Evolutionary conservation across 2,888 invertebrate species (phyloP), one percentile per base, ranked within the genome.

Genomic region (Bombylius discolor): DNA sequence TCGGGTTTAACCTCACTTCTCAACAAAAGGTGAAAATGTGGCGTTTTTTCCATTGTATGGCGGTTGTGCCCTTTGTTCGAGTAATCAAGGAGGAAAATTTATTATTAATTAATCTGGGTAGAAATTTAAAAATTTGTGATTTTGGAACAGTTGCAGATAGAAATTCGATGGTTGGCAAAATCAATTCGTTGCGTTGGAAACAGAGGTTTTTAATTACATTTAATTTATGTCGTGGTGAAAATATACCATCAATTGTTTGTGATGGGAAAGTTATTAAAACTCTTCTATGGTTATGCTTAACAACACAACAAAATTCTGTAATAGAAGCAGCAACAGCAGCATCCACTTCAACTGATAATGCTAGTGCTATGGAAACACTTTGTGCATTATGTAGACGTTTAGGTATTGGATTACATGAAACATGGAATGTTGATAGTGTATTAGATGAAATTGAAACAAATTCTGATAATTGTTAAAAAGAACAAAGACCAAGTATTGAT

Each of bases 251-350:
- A 5, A 67, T 72, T 7, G 65, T 69, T 23, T 72, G 71, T 53
- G 74, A 74, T 64, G 67, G 66, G 4, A 74, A 73, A 63, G 70
- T 71, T 66, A 69, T 74, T 7, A 73, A 71, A 57, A 67, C 71
- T 1, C 56, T 73, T 53, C 59, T 73, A 1, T 70, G 73, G 71
- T 59, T 70, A 1, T 67, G 48, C 34, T 55, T 53, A 51, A 51
- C 47, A 9, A 23, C 23, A 23, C 23, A 23, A 23, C n/a, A 52
- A 14, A n/a, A 52, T 14, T 11, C 11, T 14, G 34, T 34, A 34
- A 32, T 13, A 23, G 47, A 39, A 39, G 4, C 14, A 45, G 45
- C 13, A 14, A 5, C 5, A 5, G 34, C 34, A 34, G 8, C 34
- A 36, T 7, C 34, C 5, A 36, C 34, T 7, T 7, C 34, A n/a